Evolutionary conservation across 1,140 invertebrate species (phyloP), one percentile per base, ranked within the genome.

Genomic region (Bombyx mandarina): DNA sequence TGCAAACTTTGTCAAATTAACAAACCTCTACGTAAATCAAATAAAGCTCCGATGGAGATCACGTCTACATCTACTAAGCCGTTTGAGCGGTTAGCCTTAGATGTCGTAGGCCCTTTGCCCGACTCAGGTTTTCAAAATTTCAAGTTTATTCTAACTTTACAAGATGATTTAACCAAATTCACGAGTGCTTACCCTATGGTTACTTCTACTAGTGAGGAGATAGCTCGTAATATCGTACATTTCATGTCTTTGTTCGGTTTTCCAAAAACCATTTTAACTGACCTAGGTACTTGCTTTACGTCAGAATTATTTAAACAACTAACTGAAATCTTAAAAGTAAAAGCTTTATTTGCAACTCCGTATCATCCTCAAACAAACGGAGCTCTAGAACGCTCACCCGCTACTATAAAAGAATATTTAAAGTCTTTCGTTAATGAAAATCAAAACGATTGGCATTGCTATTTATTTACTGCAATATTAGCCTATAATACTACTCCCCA

Each of bases 341-440:
- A 77, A 54, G 65, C 71, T 43, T 60, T 73, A 53, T 69, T 60
- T 9, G 73, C 74, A 7, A 73, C 74, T 26, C 65, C 76, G 1
- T 86, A 83, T 63, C 79, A 82, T 46, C 77, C 78, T 3, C 66
- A 82, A 66, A 78, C 74, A 7, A 59, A 63, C 46, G 66, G 66
- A 44, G 66, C 66, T 1, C 52, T 67, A 22, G 69, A 69, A 48
- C 51, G 69, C 7, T 56, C 52, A 9, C 68, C 69, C 43, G 55
- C 61, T 6, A 61, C 63, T n/a, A n/a, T 67, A 10, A 67, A 72
- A 46, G 69, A 75, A 53, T 76, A 75, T 55, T 54, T 82, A 22
- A 67, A 68, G 61, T 67, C 71, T 26, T 79, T 66, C 56, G 60
- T 71, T 22, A 60, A 69, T 45, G 54, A 66, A 26, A 62, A 73